A percentile compares a stretch with the other conserved stretches of the same genome.
Conservation (phyloP, 2,888 invertebrate genomes). For the Hydrotaea diabolus region DNA sequence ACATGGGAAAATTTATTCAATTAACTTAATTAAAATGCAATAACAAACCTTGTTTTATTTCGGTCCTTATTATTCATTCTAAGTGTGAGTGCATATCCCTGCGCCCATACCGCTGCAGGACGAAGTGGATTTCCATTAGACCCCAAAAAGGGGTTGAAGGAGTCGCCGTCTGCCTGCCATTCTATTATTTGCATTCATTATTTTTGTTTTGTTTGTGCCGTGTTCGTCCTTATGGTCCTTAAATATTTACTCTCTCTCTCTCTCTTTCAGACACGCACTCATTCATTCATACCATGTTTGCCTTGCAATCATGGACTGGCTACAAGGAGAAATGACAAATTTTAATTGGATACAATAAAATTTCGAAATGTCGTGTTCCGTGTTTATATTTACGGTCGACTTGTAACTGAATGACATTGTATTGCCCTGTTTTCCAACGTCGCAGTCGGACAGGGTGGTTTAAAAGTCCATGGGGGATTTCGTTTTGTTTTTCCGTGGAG, state of each 20-base stretch:
- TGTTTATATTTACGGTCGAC: not conserved
- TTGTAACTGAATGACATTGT: not conserved
- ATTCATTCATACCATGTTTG: not conserved
- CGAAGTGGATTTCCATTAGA: not conserved
- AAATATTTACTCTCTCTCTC: not conserved
- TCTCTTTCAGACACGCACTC: too few relatives aligned
- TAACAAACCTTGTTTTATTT: conserved; percentile 74
- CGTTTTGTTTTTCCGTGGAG: not conserved
- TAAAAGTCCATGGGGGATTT: not conserved
- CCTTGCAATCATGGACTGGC: not conserved
- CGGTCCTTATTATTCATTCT: not conserved
- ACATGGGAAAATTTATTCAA: conserved; percentile 73
- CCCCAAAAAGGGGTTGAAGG: not conserved
- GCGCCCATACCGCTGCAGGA: not conserved
- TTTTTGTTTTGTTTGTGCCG: not conserved
- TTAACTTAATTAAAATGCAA: conserved; percentile 80
- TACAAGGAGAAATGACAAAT: not conserved
- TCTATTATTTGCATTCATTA: conserved; percentile 1
- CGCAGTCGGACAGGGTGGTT: not conserved
- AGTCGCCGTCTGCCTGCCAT: not conserved
- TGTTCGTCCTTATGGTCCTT: not conserved
- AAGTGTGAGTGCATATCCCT: not conserved
- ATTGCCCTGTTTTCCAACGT: not conserved
- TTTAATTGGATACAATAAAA: conserved; percentile 9
- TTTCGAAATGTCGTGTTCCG: not conserved